Base-by-base conservation (phyloP, 2,113 vertebrate genomes). In the Pyrgilauda ruficollis region DNA sequence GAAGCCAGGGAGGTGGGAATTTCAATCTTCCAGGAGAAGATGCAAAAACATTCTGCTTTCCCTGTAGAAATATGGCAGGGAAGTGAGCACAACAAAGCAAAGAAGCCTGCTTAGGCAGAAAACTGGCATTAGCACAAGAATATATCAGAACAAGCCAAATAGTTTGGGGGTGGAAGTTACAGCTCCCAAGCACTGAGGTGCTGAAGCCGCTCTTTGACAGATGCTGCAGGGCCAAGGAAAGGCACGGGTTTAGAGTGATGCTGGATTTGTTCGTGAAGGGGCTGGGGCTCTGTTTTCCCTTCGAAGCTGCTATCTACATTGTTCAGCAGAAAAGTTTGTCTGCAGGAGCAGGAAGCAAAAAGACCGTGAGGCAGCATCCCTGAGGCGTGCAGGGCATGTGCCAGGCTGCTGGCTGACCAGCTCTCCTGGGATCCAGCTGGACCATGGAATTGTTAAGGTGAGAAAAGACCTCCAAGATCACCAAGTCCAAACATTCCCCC, bases 341-440 rank as follows among this genome's bases (percentile, higher is more conserved):
- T 89, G 7, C 75, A 50, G 67, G 90, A 89, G 59, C 75, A 49
- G 59, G 33, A 59, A 74, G 84, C 46, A 70, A 44, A 83, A 55
- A 8, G 14, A 62, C 35, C 1, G 14, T 0, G 0, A 37, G 39
- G 46, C 35, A 61, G 30, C 8, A 3, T 11, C 59, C 66, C 49
- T 70, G 70, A 73, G 80, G 67, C 14, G 46, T n/a, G 30, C 20
- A 61, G 55, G 41, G 66, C 20, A 4, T 0, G 1, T 4, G 8
- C 78, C 44, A 14, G 26, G 70, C 92, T 95, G 88, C 87, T 53
- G 73, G 41, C 22, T 87, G 77, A 43, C 50, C 50, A 28, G 50
- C 27, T 28, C 50, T 55, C 33, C 63, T 43, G 43, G 89, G n/a
- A 11, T 27, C 43, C 73, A 89, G 69, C 63, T 52, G 62, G 76